These are phyloP conservation scores for Lycophotia porphyrea DNA, from an alignment of 2,888 invertebrate genomes.

Conservation along the genomic window DNA sequence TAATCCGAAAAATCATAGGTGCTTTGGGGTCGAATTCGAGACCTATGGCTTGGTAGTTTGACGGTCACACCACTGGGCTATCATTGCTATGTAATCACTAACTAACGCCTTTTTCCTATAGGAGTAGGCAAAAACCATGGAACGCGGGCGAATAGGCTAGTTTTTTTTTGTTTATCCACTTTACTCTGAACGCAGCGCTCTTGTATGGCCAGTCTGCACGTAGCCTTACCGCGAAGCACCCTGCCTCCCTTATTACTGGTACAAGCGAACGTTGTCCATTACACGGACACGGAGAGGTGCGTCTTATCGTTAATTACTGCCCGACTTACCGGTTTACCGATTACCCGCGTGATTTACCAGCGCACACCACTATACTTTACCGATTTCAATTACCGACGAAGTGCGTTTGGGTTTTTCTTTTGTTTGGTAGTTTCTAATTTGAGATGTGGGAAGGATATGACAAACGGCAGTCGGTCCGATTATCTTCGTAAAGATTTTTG, in stretches of 20 bases:
- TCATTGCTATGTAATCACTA: too few species aligned
- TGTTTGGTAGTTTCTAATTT: slow-evolving; percentile 14
- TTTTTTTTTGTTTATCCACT: neutral
- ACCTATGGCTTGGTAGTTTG: too few species aligned
- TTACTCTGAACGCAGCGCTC: neutral
- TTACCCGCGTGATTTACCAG: slow-evolving; percentile 83
- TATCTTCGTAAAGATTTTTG: slow-evolving; percentile 1
- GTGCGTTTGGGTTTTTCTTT: slow-evolving; percentile 39
- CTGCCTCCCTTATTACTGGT: slow-evolving; percentile 70
- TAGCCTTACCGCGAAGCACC: slow-evolving; percentile 48
- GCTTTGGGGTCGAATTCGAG: too few species aligned
- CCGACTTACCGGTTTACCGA: slow-evolving; percentile 79
- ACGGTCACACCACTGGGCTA: too few species aligned
- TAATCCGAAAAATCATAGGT: too few species aligned
- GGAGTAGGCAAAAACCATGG: too few species aligned
- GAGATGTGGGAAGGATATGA: slow-evolving; percentile 27
- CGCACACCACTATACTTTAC: slow-evolving; percentile 63
- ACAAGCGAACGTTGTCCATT: slow-evolving; percentile 76
- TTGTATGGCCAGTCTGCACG: neutral
- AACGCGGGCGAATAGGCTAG: too few species aligned
- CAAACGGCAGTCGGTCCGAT: neutral
- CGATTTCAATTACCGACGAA: slow-evolving; percentile 65
- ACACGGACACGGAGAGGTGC: slow-evolving; percentile 79
- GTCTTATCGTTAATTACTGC: slow-evolving; percentile 87
- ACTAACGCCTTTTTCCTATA: too few species aligned